Evolutionary conservation across 2,888 invertebrate genomes (phyloP).

Genomic region (Lycophotia porphyrea): DNA sequence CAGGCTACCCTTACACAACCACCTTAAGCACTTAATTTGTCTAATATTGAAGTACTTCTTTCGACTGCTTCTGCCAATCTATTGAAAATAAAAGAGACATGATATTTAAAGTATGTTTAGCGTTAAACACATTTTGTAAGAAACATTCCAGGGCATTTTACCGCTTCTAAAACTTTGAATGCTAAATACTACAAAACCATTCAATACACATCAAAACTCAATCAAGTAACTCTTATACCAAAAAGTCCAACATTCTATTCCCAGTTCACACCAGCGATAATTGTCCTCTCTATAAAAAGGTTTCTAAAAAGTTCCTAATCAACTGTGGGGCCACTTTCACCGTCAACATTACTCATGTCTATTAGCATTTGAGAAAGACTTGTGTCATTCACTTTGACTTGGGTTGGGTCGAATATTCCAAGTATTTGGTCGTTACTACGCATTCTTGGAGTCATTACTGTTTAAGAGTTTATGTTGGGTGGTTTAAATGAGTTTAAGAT

Average conservation of each 20-base stretch:
- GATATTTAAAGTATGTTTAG: neutral
- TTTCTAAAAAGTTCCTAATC: constrained; percentile 74
- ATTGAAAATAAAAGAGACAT: neutral
- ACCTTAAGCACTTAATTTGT: neutral
- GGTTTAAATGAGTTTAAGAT: constrained; percentile 12
- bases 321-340: constrained; percentile 77
- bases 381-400: constrained; percentile 65
- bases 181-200: neutral
- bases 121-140: neutral
- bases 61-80: neutral
- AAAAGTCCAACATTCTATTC: constrained; percentile 37
- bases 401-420: constrained; percentile 59
- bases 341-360: constrained; percentile 76
- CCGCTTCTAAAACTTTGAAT: neutral
- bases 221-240: constrained; percentile 17
- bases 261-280: constrained; percentile 58
- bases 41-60: neutral
- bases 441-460: constrained; percentile 47
- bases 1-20: no score
- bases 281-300: constrained; percentile 60
- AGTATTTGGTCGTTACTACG: constrained; percentile 41
- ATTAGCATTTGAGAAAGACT: constrained; percentile 65
- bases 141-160: neutral
- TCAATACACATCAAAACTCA: constrained; percentile 26
- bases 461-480: constrained; percentile 1